Conservation (phyloP, 2,113 vertebrate species). For the Grammomys dolichurus region DNA sequence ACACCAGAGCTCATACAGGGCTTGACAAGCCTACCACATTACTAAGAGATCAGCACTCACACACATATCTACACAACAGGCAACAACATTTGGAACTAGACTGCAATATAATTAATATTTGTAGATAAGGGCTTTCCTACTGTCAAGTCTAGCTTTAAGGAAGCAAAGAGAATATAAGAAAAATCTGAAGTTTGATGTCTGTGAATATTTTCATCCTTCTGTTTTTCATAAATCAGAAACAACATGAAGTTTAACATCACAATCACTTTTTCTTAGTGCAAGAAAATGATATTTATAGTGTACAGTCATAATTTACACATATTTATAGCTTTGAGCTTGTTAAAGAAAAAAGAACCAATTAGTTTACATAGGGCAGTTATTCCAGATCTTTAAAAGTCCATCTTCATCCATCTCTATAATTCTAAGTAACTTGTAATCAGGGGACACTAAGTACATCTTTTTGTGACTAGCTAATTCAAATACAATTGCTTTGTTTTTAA, state of each 20-base stretch:
- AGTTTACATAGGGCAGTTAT: background rate
- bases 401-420: background rate
- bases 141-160: background rate
- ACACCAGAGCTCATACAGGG: background rate
- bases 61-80: background rate
- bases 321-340: background rate
- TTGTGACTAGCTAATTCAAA: background rate
- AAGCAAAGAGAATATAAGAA: background rate
- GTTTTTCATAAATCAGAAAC: background rate
- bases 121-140: background rate
- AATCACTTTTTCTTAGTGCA: background rate
- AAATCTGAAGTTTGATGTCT: background rate
- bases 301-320: background rate
- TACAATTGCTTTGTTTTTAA: background rate
- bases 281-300: background rate
- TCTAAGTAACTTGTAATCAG: no score
- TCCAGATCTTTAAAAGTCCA: background rate
- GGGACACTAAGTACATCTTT: background rate
- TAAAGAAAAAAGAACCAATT: background rate
- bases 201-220: background rate
- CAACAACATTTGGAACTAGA: background rate
- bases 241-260: background rate
- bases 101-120: background rate
- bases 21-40: background rate
- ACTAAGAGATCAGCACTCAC: no score